Base-by-base conservation (phyloP, 1,140 invertebrate genomes). In the Ctenoplectra terminalis region DNA sequence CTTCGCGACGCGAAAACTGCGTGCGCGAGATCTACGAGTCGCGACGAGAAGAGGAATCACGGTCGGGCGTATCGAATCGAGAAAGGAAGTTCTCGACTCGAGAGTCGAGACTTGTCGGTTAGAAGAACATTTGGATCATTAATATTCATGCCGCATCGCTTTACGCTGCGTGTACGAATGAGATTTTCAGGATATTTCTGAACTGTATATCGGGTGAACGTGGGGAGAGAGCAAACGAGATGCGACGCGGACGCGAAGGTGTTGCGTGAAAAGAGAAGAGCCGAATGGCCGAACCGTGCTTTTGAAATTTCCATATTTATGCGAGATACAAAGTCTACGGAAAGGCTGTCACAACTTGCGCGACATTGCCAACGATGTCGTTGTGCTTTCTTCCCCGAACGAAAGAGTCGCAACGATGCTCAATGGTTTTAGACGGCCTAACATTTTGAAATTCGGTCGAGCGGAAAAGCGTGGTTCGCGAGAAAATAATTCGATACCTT, bases 221-320 rank as follows among this genome's bases (percentile, higher is more conserved):
- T 48, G 63, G 2, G 20, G 40, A 7, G 63, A 31, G 50, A 69
- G 9, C 17, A 29, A 77, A 69, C 50, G 63, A 66, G 40, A 23
- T 29, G 34, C 31, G 11, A 40, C 52, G 50, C 40, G 61, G 13
- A 43, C 34, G 60, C n/a, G 48, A 43, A 43, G 73, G 23, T 15
- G 31, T 63, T n/a, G 50, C 63, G 61, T 23, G 74, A 77, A 67
- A 69, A 48, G 34, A 76, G 23, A 26, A 58, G 37, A 73, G 2
- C 15, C 50, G n/a, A 60, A 34, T 23, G 8, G 50, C 29, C 31
- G 34, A 43, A 34, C 4, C 48, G 7, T n/a, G 37, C 34, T 66
- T 66, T 26, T 7, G 23, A 52, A 77, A 77, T 77, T 56, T 69
- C 50, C 74, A 69, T 69, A 58, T 40, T 56, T 67, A 66, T 46